These are phyloP conservation scores for Malurus splendens DNA, from an alignment of 2,797 vertebrate genomes.

Conservation along the genomic window DNA sequence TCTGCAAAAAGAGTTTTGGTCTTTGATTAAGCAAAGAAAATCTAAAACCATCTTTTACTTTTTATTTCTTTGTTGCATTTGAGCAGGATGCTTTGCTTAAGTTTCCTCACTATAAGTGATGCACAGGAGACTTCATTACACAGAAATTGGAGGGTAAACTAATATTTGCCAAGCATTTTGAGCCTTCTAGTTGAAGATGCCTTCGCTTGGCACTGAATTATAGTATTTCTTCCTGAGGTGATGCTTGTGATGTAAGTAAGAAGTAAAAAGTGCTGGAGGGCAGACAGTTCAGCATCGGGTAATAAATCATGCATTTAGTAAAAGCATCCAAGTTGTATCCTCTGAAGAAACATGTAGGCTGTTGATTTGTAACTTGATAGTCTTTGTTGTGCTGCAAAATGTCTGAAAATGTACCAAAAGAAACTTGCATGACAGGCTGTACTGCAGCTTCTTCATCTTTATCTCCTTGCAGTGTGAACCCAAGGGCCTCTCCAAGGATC, in stretches of 20 bases:
- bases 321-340: neutral
- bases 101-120: neutral
- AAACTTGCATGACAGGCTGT: neutral
- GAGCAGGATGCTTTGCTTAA: neutral
- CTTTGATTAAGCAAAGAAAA: neutral
- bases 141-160: neutral
- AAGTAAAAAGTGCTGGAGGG: neutral
- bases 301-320: neutral
- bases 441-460: conserved; percentile 19
- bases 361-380: neutral
- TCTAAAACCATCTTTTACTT: neutral
- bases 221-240: neutral
- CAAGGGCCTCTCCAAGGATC: conserved; percentile 28
- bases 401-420: conserved; percentile 5
- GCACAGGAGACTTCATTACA: neutral
- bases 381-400: neutral
- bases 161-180: neutral
- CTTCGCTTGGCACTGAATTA: neutral
- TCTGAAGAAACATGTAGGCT: neutral
- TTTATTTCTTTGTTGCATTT: neutral
- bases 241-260: neutral
- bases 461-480: neutral
- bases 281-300: neutral
- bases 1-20: neutral
- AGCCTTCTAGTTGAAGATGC: neutral